A percentile compares a stretch with the other conserved stretches of the same genome.
These are phyloP conservation scores for Rhynchotus rufescens DNA, from an alignment of 2,797 vertebrate genomes.

Conservation along the genomic window DNA sequence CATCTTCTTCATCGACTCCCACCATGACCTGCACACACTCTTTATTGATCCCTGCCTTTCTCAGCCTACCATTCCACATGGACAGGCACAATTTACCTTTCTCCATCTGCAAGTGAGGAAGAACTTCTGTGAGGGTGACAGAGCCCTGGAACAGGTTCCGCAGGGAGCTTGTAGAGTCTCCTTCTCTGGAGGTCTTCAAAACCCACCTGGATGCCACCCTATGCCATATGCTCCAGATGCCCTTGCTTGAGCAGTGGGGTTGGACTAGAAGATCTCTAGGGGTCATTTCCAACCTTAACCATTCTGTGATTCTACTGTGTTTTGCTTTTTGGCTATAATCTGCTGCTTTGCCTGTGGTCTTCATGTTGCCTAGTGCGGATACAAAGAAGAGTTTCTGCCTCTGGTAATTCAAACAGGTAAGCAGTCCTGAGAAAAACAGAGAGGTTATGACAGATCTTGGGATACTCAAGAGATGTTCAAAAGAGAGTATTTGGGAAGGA, in stretches of 20 bases:
- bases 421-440: neutral
- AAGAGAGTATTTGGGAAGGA: neutral
- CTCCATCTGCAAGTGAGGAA: too few relatives aligned
- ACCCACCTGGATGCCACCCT: too few relatives aligned
- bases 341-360: neutral
- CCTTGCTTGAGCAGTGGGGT: too few relatives aligned
- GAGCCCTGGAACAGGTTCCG: too few relatives aligned
- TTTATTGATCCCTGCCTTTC: neutral
- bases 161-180: too few relatives aligned
- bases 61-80: neutral
- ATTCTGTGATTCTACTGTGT: too few relatives aligned
- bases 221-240: too few relatives aligned
- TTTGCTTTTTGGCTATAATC: neutral
- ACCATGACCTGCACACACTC: neutral
- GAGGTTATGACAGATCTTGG: neutral
- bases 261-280: too few relatives aligned
- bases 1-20: neutral
- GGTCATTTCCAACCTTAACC: too few relatives aligned
- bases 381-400: neutral
- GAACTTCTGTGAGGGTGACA: too few relatives aligned
- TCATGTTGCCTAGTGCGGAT: neutral
- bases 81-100: neutral
- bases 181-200: too few relatives aligned
- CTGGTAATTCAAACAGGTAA: neutral
- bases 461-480: too few relatives aligned